Evolutionary conservation across 37 sponge, comb jelly and placozoan species (phyloP), one percentile per base, ranked within the genome.

Genomic region (Chondrilla cf. caribensis): DNA sequence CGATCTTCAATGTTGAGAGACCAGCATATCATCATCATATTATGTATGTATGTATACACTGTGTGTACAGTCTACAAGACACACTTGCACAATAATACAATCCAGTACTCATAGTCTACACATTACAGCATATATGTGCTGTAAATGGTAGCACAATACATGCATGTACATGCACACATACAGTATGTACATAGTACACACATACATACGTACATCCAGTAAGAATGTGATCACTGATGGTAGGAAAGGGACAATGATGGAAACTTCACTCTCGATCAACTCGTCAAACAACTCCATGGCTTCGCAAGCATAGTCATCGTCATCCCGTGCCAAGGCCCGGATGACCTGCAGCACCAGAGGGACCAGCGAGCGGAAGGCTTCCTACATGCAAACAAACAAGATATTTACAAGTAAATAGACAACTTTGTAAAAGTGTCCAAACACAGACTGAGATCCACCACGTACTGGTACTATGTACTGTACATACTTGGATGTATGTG

Each of bases 221-320:
- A 92, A 88, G 84, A 98, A 95, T 35, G 58, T 59, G 15, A 96
- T 79, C 31, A 98, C 87, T 5, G 72, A 36, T 36, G 88, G 33
- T 0, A 95, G 79, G 70, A 93, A 88, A 5, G 99, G 89, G 0
- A 70, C 83, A 0, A 95, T 66, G 24, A 95, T 83, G 33, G 85
- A 83, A 7, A 98, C 87, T 35, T 98, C 96, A 76, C 91, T 89
- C 59, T 98, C 99, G 31, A 93, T 67, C 55, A 98, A 78, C 64
- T 95, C 90, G 71, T 98, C 99, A 87, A 98, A 98, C 81, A 98
- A 77, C 59, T 98, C 99, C 94, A 98, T 91, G 19, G 92, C 97
- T n/a, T 95, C 95, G 70, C 88, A 89, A 1, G 99, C 99, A 19
- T 94, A 81, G 35, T 92, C 93, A 92, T 90, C 91, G 78, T 90